These are phyloP conservation scores for Folsomia manolachei DNA, from an alignment of 2,888 invertebrate species.

Conservation along the genomic window DNA sequence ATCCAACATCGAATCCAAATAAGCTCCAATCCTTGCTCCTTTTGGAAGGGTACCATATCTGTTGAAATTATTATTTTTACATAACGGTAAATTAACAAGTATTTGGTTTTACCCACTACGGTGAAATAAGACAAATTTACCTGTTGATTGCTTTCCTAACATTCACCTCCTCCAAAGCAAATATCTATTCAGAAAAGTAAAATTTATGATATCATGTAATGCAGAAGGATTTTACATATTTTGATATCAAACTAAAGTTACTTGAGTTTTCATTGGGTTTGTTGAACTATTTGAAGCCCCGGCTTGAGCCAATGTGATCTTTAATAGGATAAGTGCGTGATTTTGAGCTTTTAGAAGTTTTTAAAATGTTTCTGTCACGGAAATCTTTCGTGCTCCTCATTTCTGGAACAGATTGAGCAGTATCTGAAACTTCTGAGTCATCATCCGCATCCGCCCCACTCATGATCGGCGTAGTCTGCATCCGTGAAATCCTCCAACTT, in stretches of 20 bases:
- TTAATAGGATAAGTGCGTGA: conserved; percentile 62
- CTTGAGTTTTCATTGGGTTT: conserved; percentile 40
- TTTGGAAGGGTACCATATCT: conserved; percentile 96
- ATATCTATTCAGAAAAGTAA: conserved; percentile 66
- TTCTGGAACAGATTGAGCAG: conserved; percentile 49
- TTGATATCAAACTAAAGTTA: too few species aligned
- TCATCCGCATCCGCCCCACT: conserved; percentile 50
- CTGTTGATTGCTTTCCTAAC: conserved; percentile 91
- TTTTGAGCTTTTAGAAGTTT: conserved; percentile 66
- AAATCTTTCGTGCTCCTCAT: conserved; percentile 44
- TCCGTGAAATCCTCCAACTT: conserved; percentile 48
- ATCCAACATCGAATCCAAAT: conserved; percentile 81
- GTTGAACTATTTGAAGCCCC: conserved; percentile 15
- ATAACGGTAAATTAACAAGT: too few species aligned
- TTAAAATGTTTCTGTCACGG: conserved; percentile 53
- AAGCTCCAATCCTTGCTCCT: conserved; percentile 93
- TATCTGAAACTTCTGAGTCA: conserved; percentile 49
- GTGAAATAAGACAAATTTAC: too few species aligned
- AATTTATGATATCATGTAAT: too few species aligned
- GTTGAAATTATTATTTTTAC: too few species aligned
- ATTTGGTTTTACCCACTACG: too few species aligned
- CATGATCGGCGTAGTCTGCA: conserved; percentile 49
- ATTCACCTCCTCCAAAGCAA: conserved; percentile 91
- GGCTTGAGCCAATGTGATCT: conserved; percentile 53
- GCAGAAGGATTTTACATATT: too few species aligned